Conservation (phyloP, 2,113 vertebrate genomes). For the Genyomyrus donnyi region DNA sequence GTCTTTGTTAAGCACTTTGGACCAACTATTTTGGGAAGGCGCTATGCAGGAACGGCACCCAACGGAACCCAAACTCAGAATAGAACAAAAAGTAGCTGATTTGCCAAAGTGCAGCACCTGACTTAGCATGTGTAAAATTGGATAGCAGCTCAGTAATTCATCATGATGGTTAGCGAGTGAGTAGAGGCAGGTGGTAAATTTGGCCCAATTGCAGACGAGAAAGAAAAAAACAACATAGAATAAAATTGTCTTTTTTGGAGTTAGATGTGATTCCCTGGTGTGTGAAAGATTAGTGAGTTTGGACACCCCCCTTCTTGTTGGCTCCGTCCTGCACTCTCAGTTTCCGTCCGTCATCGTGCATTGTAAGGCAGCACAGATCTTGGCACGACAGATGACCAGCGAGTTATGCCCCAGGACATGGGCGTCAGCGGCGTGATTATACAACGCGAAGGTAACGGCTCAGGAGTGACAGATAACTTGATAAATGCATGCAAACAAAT, state of each 20-base stretch:
- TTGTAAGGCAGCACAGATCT: neutral
- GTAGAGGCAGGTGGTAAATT: neutral
- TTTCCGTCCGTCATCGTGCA: neutral
- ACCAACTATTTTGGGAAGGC: neutral
- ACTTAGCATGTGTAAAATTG: neutral
- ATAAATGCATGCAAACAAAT: neutral
- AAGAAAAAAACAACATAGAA: neutral
- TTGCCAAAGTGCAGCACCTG: neutral
- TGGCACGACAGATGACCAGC: neutral
- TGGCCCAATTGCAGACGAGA: neutral
- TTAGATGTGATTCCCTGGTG: neutral
- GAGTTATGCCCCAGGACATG: neutral
- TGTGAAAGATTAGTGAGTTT: neutral
- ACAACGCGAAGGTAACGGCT: neutral
- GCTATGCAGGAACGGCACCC: neutral
- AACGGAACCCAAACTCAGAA: neutral
- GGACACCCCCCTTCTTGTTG: neutral
- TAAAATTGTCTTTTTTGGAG: neutral
- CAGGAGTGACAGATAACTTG: neutral
- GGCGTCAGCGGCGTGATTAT: neutral
- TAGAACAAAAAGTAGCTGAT: constrained; percentile 6
- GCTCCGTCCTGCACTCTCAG: neutral
- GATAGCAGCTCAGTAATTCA: neutral
- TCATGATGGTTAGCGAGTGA: neutral
- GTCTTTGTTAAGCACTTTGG: neutral